Evolutionary conservation across 2,797 vertebrate genomes (phyloP), one percentile per base, ranked within the genome.

Genomic region (Pangasius krempfi): DNA sequence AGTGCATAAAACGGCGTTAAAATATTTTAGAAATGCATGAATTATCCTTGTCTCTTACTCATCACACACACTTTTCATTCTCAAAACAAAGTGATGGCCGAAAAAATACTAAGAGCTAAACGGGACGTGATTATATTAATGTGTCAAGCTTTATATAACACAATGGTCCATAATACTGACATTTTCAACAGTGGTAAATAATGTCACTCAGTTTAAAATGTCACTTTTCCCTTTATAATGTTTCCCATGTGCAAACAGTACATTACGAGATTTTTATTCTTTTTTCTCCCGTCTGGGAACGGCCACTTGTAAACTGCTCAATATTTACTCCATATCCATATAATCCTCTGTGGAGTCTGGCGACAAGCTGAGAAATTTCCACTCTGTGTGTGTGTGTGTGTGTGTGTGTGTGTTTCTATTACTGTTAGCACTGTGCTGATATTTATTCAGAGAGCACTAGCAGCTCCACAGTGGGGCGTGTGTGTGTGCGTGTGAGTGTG

Each of bases 251-350:
- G 87, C 47, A 79, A 47, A 85, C 62, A 68, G n/a, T 68, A n/a
- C 20, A 30, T 78, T 66, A 75, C 13, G n/a, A 78, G 2, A 22
- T 64, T 44, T 64, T 66, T 60, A 13, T 40, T 10, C 60, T 62
- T 70, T n/a, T 12, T 5, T 70, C 58, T 33, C 27, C 62, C 18
- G 22, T 84, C n/a, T 52, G 60, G 81, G 47, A 84, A 84, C 27
- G 82, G 62, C 44, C 62, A 60, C 79, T 9, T 87, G 44, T 78
- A 87, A 89, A 87, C 73, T 84, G 79, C 79, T 88, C 89, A 80
- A 83, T 83, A 80, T 79, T 87, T 47, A 72, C 79, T 50, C 18
- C 58, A 86, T 73, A 83, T 60, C 73, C 75, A 80, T 83, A 60
- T 73, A 89, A 86, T 78, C 70, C 86, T 64, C 87, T 62, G 50